These are phyloP conservation scores for Esperia sulphurella DNA, from an alignment of 2,888 invertebrate genomes.

Conservation along the genomic window DNA sequence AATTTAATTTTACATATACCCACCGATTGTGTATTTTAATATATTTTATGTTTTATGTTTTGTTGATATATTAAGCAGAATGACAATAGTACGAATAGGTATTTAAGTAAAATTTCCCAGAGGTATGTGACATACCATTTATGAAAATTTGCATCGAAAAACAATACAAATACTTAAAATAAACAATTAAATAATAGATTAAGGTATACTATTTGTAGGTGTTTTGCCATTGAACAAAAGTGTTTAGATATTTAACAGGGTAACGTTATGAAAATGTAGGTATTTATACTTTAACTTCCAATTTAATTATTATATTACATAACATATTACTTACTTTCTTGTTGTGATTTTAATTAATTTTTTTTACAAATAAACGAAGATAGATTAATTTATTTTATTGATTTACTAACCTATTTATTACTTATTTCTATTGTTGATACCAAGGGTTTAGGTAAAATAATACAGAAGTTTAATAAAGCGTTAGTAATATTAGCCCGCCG, in stretches of 20 bases:
- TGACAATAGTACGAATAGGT: not conserved
- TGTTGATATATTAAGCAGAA: constrained; percentile 4
- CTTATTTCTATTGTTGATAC: too few relatives aligned
- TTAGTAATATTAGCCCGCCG: too few relatives aligned
- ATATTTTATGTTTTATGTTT: not conserved
- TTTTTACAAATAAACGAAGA: constrained; percentile 5
- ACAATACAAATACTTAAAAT: too few relatives aligned
- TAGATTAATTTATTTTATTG: too few relatives aligned
- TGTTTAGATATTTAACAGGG: constrained; percentile 8
- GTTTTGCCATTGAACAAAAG: too few relatives aligned
- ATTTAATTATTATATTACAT: not conserved
- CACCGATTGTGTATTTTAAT: constrained; percentile 3
- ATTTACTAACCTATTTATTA: too few relatives aligned
- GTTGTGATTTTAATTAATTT: not conserved
- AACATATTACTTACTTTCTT: not conserved
- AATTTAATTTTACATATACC: constrained; percentile 1
- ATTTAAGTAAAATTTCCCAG: not conserved
- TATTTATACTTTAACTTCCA: not conserved
- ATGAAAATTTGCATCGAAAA: too few relatives aligned
- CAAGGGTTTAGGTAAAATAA: too few relatives aligned
- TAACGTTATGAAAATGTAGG: not conserved
- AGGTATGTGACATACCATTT: too few relatives aligned
- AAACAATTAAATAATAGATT: too few relatives aligned
- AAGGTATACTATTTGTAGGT: too few relatives aligned
- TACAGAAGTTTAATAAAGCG: too few relatives aligned